Base-by-base conservation (phyloP, 1,140 invertebrate species). In the Augochlora pura region DNA sequence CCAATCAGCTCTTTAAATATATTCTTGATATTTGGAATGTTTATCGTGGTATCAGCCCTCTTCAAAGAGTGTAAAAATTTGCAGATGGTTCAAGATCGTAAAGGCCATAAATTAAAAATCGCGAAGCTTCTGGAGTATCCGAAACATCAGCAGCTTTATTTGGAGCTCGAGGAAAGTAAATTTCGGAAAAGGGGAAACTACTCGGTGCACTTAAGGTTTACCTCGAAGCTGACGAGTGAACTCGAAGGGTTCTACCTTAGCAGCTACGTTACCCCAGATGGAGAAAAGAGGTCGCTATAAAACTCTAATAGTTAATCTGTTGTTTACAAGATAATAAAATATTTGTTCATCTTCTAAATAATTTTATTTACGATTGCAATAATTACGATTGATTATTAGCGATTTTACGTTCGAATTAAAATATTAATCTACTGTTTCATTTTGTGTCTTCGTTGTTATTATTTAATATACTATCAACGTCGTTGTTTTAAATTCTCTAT, bases 161-260 rank as follows among this genome's bases (percentile, higher is more conserved):
- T 99, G 46, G 96, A 98, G 92, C 93, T 98, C 65, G 96, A 96
- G 86, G 94, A 95, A 79, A 90, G 89, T 71, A 96, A 96, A 92
- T 95, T 97, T 69, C 95, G 95, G 62, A 95, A 95, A 81, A 95
- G 95, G 82, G 95, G 95, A 75, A 97, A 97, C 91, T 98, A 98
- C 88, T 96, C 96, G 0, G 90, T 99, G n/a, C 96, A 95, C 83
- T 93, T 99, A 68, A 95, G 96, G 80, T 99, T 98, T 93, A 95
- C 96, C 75, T 97, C 96, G 12, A 95, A 95, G 83, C 92, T 99
- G 64, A 95, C 95, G 80, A 95, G 95, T 65, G 96, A 97, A 86
- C 94, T 98, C 77, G 95, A 97, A 90, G 98, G 98, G 1, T 98
- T 99, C 94, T 99, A 99, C 93, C 94, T 98, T 25, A 97, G 97